Evolutionary conservation across 2,113 vertebrate genomes (phyloP).

Genomic region (Jaculus jaculus): DNA sequence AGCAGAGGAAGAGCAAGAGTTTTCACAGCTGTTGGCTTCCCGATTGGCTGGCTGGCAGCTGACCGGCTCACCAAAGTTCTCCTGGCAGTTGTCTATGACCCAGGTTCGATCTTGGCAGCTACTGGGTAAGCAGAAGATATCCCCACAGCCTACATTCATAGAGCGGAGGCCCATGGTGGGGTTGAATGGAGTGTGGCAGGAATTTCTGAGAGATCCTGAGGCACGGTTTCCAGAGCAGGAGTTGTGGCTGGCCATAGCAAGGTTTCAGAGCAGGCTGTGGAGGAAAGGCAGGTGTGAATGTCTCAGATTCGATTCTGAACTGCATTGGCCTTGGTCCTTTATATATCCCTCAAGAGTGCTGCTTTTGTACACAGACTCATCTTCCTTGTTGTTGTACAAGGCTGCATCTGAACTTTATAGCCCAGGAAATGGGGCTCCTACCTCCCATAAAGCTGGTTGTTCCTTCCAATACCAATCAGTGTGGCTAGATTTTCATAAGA

Average conservation of each 20-base stretch:
- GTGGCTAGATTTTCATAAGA: neutral
- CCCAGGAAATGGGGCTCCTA: neutral
- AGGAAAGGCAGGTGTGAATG: neutral
- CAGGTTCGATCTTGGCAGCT: slow-evolving; percentile 38
- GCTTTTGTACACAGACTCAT: slow-evolving; percentile 42
- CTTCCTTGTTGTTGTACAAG: slow-evolving; percentile 8
- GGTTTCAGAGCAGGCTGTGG: neutral
- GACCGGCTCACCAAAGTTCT: neutral
- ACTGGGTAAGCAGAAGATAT: slow-evolving; percentile 27
- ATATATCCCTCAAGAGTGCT: slow-evolving; percentile 31
- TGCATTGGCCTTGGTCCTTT: neutral
- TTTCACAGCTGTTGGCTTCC: neutral
- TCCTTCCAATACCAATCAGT: neutral
- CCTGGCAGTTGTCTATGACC: slow-evolving; percentile 42
- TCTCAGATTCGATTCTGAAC: neutral
- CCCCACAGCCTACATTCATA: neutral
- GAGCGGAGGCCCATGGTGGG: neutral
- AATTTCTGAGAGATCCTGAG: neutral
- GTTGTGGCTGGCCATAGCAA: slow-evolving; percentile 53
- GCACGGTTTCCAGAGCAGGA: slow-evolving; percentile 40
- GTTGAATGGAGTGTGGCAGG: neutral
- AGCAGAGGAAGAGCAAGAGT: neutral
- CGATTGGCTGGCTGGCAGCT: slow-evolving; percentile 2
- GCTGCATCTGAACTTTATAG: slow-evolving; percentile 43
- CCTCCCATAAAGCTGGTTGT: slow-evolving; percentile 45